These are phyloP conservation scores for Poliocrania exsul DNA, from an alignment of 2,797 vertebrate genomes.

Conservation along the genomic window DNA sequence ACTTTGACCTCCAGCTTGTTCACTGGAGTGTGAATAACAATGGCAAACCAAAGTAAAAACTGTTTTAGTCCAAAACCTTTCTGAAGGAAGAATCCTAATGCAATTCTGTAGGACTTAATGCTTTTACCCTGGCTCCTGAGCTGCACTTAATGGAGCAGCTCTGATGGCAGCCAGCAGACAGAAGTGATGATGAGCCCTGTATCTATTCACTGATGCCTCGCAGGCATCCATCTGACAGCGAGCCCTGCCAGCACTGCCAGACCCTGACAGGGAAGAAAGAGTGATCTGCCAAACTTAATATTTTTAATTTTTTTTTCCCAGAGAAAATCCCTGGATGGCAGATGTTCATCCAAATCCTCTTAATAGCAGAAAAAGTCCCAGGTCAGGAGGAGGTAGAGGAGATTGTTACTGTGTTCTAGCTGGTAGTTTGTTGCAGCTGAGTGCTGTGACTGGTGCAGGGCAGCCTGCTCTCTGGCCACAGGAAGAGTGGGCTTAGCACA, in stretches of 20 bases:
- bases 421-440: neutral
- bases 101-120: neutral
- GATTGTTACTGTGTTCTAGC: neutral
- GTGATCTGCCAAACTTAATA: neutral
- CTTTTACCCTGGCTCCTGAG: neutral
- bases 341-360: slow-evolving; percentile 61
- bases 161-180: neutral
- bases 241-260: neutral
- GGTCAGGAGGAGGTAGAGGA: neutral
- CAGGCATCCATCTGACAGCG: neutral
- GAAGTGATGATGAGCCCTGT: neutral
- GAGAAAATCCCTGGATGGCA: slow-evolving; percentile 51
- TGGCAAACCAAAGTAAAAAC: neutral
- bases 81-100: neutral
- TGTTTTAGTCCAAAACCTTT: neutral
- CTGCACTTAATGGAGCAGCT: neutral
- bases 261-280: neutral
- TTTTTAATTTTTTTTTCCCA: rapidly evolving
- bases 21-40: neutral
- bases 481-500: neutral
- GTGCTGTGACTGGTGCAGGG: too few relatives aligned
- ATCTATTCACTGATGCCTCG: neutral
- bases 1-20: neutral
- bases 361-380: neutral
- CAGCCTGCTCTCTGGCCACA: neutral